Conservation (phyloP, 2,113 vertebrate species). For the Passer domesticus region DNA sequence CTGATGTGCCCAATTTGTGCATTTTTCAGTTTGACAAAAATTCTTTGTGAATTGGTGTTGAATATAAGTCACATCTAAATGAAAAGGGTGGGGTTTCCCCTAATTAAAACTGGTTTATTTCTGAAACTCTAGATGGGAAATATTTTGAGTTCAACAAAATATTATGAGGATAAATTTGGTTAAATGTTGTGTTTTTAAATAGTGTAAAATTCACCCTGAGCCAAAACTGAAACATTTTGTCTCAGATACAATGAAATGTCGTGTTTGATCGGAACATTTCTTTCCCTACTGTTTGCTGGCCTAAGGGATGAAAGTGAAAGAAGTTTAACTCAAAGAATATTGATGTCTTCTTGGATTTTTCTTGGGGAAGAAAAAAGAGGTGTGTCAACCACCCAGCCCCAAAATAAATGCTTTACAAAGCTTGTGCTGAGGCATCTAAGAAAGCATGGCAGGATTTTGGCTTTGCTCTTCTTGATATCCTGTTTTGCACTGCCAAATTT, state of each 20-base stretch:
- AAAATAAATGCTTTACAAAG: not conserved
- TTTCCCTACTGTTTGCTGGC: not conserved
- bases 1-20: not conserved
- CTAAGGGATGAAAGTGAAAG: not conserved
- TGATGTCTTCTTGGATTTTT: not conserved
- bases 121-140: not conserved
- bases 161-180: not conserved
- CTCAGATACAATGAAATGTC: not conserved
- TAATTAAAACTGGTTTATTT: not conserved
- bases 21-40: not conserved
- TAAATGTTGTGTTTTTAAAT: constrained; percentile 29
- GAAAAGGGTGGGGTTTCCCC: not conserved
- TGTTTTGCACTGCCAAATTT: not conserved
- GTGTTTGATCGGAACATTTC: not conserved
- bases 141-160: constrained; percentile 29
- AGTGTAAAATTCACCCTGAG: not conserved
- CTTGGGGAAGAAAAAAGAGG: not conserved
- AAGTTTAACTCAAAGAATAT: not conserved
- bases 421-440: not conserved
- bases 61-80: not conserved
- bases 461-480: not conserved
- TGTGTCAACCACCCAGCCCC: not conserved
- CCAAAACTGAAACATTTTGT: not conserved
- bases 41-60: not conserved
- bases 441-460: not conserved